A percentile compares a stretch with the other conserved stretches of the same genome.
phyloP scores from a whole-genome alignment of 2,797 vertebrate species.

The Chloroceryle amazona region DNA sequence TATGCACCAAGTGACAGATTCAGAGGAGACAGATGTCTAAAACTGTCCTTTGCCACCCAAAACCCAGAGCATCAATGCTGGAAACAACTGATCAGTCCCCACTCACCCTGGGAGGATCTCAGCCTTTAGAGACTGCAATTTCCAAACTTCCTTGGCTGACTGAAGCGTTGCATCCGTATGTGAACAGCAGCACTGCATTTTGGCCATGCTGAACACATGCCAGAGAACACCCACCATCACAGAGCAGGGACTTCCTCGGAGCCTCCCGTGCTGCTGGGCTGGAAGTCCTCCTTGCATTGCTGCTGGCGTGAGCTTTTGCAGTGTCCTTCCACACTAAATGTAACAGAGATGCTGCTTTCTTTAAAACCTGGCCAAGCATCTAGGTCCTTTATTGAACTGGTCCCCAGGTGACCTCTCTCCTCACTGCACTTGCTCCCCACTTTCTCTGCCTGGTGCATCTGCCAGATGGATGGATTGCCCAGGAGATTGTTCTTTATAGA shows the following conservation, averaged over 20 bases:
- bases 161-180: not conserved
- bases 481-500: not conserved
- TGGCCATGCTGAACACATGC: fast-evolving
- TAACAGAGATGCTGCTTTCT: not conserved
- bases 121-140: not conserved
- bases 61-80: not conserved
- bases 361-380: not conserved
- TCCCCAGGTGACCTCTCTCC: not conserved
- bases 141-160: not conserved
- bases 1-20: not conserved
- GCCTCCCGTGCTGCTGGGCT: not conserved
- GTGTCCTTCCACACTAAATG: not conserved
- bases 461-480: not conserved
- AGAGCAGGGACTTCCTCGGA: fast-evolving
- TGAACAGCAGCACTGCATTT: not conserved
- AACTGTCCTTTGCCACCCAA: not conserved
- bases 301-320: not conserved
- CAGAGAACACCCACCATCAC: not conserved
- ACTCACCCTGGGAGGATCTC: not conserved
- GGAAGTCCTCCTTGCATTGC: not conserved
- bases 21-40: not conserved
- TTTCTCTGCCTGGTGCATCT: not conserved
- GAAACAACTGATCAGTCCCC: not conserved
- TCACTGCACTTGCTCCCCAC: not conserved
- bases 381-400: not conserved